Evolutionary conservation across 2,113 vertebrate species (phyloP), one percentile per base, ranked within the genome.

Genomic region (Ageneiosus marmoratus): DNA sequence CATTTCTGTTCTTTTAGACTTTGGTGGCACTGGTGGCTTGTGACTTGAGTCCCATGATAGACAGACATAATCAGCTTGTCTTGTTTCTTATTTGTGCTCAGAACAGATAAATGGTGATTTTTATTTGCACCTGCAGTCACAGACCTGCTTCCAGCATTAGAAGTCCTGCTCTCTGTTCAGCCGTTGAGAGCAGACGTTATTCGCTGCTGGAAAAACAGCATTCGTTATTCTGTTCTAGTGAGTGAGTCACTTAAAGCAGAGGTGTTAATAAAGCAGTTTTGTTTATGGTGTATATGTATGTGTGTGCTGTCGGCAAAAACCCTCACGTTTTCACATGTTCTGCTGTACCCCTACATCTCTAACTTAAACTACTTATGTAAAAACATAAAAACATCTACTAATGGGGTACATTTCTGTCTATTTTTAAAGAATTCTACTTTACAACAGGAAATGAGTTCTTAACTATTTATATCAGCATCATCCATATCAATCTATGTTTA

Each of bases 121-220:
- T 22, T 29, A 10, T 51, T 51, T 75, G 72, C 29, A 51, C 72
- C 72, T 51, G 72, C 18, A 32, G 29, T 34, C 27, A 53, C 5
- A 10, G 73, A 34, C 16, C 53, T 53, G n/a, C n/a, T 75, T 32
- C 27, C 72, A 51, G 16, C 0, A 0, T 75, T 75, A 53, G 72
- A 29, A 1, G 55, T n/a, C 37, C 24, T 11, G n/a, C 41, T 79
- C 7, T 58, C 37, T 62, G 34, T 51, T 55, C 32, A 55, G 1
- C 29, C 20, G 11, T 41, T 70, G 20, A 53, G 27, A 8, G 18
- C 41, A 77, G 77, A 62, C 37, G 29, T 72, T 73, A 22, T 73
- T 81, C 46, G 51, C 80, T 81, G 50, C 67, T 81, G 32, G 24
- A 62, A 46, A 78, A 74, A 56, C 67, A 73, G 53, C 79, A 46